Percentiles rank a stretch among this genome's conserved stretches.
Evolutionary conservation across 2,888 invertebrate species (phyloP).

Genomic region (Drosophila affinis): DNA sequence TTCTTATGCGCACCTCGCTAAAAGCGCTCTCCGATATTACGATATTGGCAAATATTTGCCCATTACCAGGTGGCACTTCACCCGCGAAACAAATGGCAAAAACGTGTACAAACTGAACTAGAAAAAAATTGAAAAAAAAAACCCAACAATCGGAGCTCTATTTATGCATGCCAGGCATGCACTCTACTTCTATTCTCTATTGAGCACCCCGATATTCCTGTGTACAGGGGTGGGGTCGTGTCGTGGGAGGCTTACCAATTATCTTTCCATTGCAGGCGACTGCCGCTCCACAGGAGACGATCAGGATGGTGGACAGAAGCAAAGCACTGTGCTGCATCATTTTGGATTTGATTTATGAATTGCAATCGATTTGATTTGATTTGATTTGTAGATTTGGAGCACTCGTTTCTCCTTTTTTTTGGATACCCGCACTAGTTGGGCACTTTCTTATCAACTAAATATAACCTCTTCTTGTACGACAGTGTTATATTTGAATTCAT

Average conservation of each 20-base stretch:
- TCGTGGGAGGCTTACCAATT: conserved; percentile 74
- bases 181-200: conserved; percentile 19
- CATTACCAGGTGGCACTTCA: conserved; percentile 52
- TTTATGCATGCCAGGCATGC: conserved; percentile 50
- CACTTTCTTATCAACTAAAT: conserved; percentile 40
- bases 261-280: conserved; percentile 81
- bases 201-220: conserved; percentile 58
- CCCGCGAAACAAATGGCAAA: conserved; percentile 67
- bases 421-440: conserved; percentile 1
- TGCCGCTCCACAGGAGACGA: conserved; percentile 74
- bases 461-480: conserved; percentile 72
- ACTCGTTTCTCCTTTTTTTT: background rate
- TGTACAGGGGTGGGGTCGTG: conserved; percentile 16
- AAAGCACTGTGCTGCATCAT: conserved; percentile 68
- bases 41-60: conserved; percentile 61
- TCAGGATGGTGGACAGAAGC: conserved; percentile 61
- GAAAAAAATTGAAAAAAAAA: conserved; percentile 25
- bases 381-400: conserved; percentile 17
- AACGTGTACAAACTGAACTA: conserved; percentile 60
- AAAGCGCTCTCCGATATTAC: conserved; percentile 27
- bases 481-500: conserved; percentile 59
- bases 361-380: conserved; percentile 22
- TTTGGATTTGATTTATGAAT: conserved; percentile 40
- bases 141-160: conserved; percentile 12
- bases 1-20: conserved; percentile 60